Evolutionary conservation across 2,888 invertebrate species (phyloP).

Genomic region (Pollenia labialis): DNA sequence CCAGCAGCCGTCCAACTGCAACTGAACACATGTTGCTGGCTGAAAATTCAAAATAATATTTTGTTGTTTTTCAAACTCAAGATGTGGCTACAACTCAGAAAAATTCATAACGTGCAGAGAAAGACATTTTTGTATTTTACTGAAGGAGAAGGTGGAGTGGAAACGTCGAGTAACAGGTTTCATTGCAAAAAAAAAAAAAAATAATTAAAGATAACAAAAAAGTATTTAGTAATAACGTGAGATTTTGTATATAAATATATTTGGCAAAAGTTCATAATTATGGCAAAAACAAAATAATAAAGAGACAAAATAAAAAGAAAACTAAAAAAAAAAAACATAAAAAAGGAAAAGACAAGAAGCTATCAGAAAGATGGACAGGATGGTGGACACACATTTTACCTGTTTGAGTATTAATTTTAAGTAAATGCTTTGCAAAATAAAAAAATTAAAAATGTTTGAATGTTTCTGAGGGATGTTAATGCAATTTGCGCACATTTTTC

Average conservation of each 20-base stretch:
- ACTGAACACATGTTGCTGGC: slow-evolving; percentile 53
- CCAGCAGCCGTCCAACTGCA: slow-evolving; percentile 19
- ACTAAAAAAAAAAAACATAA: background rate
- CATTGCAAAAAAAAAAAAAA: background rate
- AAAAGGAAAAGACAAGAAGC: slow-evolving; percentile 2
- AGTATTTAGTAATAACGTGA: slow-evolving; percentile 44
- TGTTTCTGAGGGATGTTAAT: slow-evolving; percentile 29
- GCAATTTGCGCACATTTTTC: background rate
- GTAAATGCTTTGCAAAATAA: too few species aligned
- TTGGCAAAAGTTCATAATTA: slow-evolving; percentile 66
- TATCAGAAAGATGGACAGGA: slow-evolving; percentile 16
- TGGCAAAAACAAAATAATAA: slow-evolving; percentile 6
- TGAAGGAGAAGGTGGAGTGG: slow-evolving; percentile 2
- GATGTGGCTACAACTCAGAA: slow-evolving; percentile 10
- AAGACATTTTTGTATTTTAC: slow-evolving; percentile 22
- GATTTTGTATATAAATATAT: slow-evolving; percentile 44
- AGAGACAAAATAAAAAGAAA: slow-evolving; percentile 9
- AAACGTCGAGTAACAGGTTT: slow-evolving; percentile 36
- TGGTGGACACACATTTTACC: slow-evolving; percentile 17
- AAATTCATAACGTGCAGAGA: background rate
- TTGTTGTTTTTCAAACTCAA: slow-evolving; percentile 26
- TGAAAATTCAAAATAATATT: background rate
- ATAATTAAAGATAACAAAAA: background rate
- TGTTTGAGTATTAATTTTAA: background rate
- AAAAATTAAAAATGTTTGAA: background rate